phyloP scores from a whole-genome alignment of 1,140 invertebrate genomes.

The Chrysoperla carnea region DNA sequence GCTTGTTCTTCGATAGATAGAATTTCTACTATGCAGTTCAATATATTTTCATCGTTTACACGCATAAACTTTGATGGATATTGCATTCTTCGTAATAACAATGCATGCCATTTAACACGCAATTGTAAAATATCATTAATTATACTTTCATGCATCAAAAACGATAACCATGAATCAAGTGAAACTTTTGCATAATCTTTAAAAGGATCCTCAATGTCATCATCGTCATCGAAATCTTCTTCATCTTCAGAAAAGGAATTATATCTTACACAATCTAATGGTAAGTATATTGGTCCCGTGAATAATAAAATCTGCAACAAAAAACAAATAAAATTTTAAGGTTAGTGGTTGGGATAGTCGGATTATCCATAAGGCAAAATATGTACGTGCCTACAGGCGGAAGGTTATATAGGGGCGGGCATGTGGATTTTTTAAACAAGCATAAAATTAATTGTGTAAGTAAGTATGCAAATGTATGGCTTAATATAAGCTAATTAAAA shows the following conservation, averaged over 20 bases:
- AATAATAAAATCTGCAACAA: not conserved
- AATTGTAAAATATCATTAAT: conserved; percentile 49
- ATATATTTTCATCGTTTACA: conserved; percentile 45
- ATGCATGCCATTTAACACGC: conserved; percentile 58
- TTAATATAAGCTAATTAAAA: no score
- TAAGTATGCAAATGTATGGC: no score
- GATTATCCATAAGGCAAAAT: no score
- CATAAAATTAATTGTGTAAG: no score
- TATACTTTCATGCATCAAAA: conserved; percentile 46
- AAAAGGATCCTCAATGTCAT: conserved; percentile 12
- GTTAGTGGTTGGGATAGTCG: no score
- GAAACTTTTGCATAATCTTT: conserved; percentile 2
- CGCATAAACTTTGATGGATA: conserved; percentile 23
- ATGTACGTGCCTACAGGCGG: no score
- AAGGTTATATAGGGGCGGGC: no score
- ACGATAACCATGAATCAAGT: conserved; percentile 67
- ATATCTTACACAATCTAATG: not conserved
- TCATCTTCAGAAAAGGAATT: conserved; percentile 11
- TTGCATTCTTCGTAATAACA: conserved; percentile 46
- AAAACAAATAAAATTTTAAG: not conserved
- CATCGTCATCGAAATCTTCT: conserved; percentile 18
- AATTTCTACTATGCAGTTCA: conserved; percentile 46
- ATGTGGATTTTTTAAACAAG: no score
- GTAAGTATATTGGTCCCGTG: not conserved
- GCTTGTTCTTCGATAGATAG: conserved; percentile 54